Evolutionary conservation across 2,888 invertebrate species (phyloP).

Genomic region (Seira ritae): DNA sequence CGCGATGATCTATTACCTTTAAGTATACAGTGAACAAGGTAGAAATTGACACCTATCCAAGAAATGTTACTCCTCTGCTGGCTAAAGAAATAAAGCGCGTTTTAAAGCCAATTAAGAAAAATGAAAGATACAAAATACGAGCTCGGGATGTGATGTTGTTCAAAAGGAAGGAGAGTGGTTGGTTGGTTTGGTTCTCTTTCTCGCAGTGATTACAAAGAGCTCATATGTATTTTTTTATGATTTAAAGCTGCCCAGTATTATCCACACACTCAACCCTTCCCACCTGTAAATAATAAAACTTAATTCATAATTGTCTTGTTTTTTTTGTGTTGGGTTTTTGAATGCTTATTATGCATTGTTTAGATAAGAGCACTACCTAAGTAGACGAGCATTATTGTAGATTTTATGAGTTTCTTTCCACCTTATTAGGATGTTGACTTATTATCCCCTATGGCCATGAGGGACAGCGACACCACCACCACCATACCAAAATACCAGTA

Average conservation of each 20-base stretch:
- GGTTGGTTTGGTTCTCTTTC: no score
- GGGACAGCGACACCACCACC: no score
- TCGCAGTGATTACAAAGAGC: no score
- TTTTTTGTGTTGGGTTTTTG: constrained; percentile 2
- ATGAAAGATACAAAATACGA: neutral
- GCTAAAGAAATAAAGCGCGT: neutral
- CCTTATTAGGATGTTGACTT: constrained; percentile 59
- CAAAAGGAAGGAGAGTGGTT: no score
- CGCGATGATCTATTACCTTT: constrained; percentile 22
- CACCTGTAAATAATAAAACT: constrained; percentile 23
- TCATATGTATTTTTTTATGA: no score
- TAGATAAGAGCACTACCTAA: neutral
- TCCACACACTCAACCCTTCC: neutral
- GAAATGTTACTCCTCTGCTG: no score
- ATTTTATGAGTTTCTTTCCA: constrained; percentile 9
- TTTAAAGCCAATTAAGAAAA: neutral
- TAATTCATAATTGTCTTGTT: constrained; percentile 25
- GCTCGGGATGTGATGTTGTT: no score
- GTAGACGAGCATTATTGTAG: neutral
- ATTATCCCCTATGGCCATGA: constrained; percentile 55
- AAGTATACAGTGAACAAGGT: constrained; percentile 11
- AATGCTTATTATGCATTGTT: constrained; percentile 6
- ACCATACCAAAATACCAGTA: no score
- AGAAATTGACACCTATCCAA: neutral
- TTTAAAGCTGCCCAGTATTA: no score